Base-by-base conservation (phyloP, 2,797 vertebrate genomes). In the Notamacropus eugenii region DNA sequence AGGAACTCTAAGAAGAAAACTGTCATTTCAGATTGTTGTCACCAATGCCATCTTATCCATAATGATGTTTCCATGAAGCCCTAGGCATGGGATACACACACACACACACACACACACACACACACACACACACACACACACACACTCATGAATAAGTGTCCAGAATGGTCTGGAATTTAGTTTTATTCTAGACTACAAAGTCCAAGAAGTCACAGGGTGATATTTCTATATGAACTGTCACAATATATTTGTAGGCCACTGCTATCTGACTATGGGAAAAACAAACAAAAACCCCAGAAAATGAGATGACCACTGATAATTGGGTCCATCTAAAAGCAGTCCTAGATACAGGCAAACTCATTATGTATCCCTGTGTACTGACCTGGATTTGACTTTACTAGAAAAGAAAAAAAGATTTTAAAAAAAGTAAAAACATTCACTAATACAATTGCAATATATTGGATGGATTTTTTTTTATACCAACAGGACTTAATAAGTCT, bases 341-440 rank as follows among this genome's bases (percentile, higher is more conserved):
- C 27, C 9, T 54, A 96, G 56, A 50, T 93, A 94, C 10, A 27
- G 57, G 94, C 10, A 22, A 67, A 54, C 92, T 96, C 57, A 92
- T 96, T 96, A 52, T 13, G 54, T 52, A 28, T 93, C 58, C 90
- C 96, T 98, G 95, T 90, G 93, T 40, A 93, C 34, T 97, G 96
- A 95, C 96, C 93, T 96, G 93, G 55, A 50, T 96, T 54, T 96
- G 95, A 97, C 95, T 92, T n/a, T 94, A n/a, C 56, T 93, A 8
- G 52, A 87, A 96, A 95, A 97, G 82, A 96, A 2, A 91, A 96
- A 97, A 52, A 95, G 94, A 82, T 55, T 93, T 93, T 96, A 67
- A 96, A 87, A 40, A 54, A 46, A 3, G 4, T 3, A 11, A 10
- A 96, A 92, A 96, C 74, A 92, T 28, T 34, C 14, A 62, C 8